Base-by-base conservation (phyloP, 2,888 invertebrate species). In the Campoplex nolae region DNA sequence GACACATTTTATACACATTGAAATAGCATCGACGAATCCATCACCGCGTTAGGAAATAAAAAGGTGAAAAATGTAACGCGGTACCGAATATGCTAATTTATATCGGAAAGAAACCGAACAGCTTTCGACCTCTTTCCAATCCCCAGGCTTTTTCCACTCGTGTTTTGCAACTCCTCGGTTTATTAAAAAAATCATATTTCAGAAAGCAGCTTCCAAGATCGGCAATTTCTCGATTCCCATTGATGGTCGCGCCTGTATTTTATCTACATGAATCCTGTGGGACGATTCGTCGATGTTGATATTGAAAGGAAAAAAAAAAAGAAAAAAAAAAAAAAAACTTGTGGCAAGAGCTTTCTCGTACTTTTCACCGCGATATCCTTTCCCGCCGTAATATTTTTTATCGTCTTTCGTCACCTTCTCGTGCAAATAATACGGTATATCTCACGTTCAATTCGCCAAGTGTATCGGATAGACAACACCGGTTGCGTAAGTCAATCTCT, bases 401-500 rank as follows among this genome's bases (percentile, higher is more conserved):
- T n/a, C 54, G 16, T 18, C 16, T 71, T 62, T 62, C 79, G 54
- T 78, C 68, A 56, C 78, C 70, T 58, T 54, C 56, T 70, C 70
- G 38, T 45, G 70, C 76, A 79, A 78, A 56, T n/a, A 45, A 56
- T 54, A 38, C 68, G 16, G 48, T 65, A 45, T 56, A 38, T 82
- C 82, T 77, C 73, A 68, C 70, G 54, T 83, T 45, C 51, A 78
- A 73, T 73, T 77, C 68, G 67, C 75, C 45, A 35, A 65, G 70
- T 78, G 89, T 91, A 88, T 91, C 90, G 78, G 90, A 88, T 90
- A 89, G 88, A 87, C 76, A 79, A 83, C 83, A 83, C 88, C 82
- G 90, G 90, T 92, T 92, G 90, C 92, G 91, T 90, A 92, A 93
- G 87, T 82, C 84, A 83, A 71, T 88, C 86, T 84, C 85, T 84